Evolutionary conservation across 2,888 invertebrate genomes (phyloP), one percentile per base, ranked within the genome.

Genomic region (Pachydiplax longipennis): DNA sequence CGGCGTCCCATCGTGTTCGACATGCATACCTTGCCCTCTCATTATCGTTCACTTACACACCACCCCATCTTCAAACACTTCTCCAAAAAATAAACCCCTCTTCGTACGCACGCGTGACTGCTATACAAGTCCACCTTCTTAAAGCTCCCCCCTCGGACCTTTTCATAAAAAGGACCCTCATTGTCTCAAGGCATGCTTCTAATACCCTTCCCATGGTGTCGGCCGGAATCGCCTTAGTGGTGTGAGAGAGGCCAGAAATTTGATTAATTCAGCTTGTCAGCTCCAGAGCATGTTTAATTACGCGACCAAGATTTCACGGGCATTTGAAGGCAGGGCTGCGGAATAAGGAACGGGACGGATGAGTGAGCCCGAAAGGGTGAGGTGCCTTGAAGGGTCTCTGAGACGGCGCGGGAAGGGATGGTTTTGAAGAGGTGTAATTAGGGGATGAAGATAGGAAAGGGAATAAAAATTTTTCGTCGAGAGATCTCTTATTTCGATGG

Each of bases 231-330:
- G 73, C 53, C 53, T 53, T 53, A 25, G 73, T 4, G 22, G 73
- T 12, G 31, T 31, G 25, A 31, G 25, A 31, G 31, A 73, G 73
- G 73, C 73, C 73, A 87, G 87, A 87, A 87, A 87, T 87, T 87
- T 87, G 87, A 87, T 87, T 87, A 87, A 87, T 87, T 87, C 87
- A 61, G 87, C 87, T 87, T 87, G 87, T 87, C 87, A 87, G 87
- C 87, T 87, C 61, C 87, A 87, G 87, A 87, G 87, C 87, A 65
- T 87, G 87, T 87, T 87, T 87, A 87, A 87, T 87, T 87, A 65
- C 87, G 87, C 87, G 87, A 65, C 87, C 87, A 87, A 61, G 87
- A 65, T 87, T 87, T 87, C 87, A 87, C 65, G 87, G 87, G 37
- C 87, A 87, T 87, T 87, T 53, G 87, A 65, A 87, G 65, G 37